Base-by-base conservation (phyloP, 2,113 vertebrate species). In the Sinocyclocheilus rhinocerous region DNA sequence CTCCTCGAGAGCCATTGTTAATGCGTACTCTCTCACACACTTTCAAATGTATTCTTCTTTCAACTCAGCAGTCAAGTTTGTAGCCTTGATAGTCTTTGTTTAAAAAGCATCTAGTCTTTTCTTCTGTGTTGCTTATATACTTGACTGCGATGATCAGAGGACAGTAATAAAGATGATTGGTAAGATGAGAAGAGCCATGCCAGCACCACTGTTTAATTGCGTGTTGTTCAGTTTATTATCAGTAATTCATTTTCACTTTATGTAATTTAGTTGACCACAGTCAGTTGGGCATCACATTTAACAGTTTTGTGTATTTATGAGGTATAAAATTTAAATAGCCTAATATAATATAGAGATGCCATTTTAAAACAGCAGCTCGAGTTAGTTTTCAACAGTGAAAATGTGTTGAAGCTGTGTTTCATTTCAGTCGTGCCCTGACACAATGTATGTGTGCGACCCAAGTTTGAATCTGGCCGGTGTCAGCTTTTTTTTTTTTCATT, bases 131-230 rank as follows among this genome's bases (percentile, higher is more conserved):
- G 24, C 29, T 33, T 22, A 20, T 55, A 15, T 50, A 33, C 11
- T 57, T 79, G 20, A 16, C 36, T 15, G 8, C 12, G 10, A 12
- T 59, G 75, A 79, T 33, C 75, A 76, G n/a, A 24, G 75, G 45
- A 76, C 75, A 76, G 24, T 52, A 24, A 52, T 50, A 24, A 76
- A 76, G 42, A 76, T 75, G 48, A 22, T 26, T 16, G 9, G 26
- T 63, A 80, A 76, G 29, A 88, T 73, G 42, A 75, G 16, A 81
- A 63, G 39, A 29, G 24, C 45, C 6, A 11, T 81, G 65, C 39
- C 42, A 57, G 79, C 15, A 12, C 72, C 72, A 15, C 12, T 1
- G 5, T 48, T 75, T 75, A 75, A 75, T 75, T 48, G 39, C 1
- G 3, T 24, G 39, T 73, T 45, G 10, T 45, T 11, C 70, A 73